Evolutionary conservation across 2,113 vertebrate species (phyloP).

Genomic region (Tapirus terrestris): DNA sequence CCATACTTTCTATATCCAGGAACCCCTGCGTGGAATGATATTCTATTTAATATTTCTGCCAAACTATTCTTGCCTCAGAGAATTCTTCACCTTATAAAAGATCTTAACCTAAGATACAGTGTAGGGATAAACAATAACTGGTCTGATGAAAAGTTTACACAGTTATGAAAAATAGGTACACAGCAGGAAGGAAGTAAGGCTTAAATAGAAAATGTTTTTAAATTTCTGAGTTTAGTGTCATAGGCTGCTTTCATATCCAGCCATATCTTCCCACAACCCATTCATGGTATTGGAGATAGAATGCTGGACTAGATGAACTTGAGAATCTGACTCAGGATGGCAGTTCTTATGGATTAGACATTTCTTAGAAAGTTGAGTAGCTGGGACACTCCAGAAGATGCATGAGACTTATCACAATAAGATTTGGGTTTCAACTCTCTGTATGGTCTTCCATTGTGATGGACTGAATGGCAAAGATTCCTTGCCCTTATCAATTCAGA

Average conservation of each 20-base stretch:
- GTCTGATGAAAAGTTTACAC: conserved; percentile 35
- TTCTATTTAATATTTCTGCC: conserved; percentile 57
- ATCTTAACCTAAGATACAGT: conserved; percentile 39
- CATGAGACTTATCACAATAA: background rate
- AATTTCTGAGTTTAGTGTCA: background rate
- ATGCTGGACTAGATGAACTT: conserved; percentile 15
- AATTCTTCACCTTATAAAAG: conserved; percentile 41
- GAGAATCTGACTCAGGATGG: background rate
- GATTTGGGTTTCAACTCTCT: background rate
- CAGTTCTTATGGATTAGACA: background rate
- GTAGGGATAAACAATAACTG: background rate
- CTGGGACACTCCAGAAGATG: background rate
- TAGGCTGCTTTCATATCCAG: background rate
- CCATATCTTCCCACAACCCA: background rate
- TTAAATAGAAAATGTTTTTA: background rate
- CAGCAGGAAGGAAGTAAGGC: background rate
- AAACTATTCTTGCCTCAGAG: conserved; percentile 13
- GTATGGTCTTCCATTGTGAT: background rate
- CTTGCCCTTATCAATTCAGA: background rate
- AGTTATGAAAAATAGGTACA: conserved; percentile 33
- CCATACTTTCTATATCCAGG: conserved; percentile 9
- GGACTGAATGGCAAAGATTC: background rate
- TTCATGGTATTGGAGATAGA: background rate
- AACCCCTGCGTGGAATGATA: conserved; percentile 26
- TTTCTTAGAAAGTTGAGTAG: background rate